Conservation (phyloP, 1,140 invertebrate species). For the Condylostylus longicornis region DNA sequence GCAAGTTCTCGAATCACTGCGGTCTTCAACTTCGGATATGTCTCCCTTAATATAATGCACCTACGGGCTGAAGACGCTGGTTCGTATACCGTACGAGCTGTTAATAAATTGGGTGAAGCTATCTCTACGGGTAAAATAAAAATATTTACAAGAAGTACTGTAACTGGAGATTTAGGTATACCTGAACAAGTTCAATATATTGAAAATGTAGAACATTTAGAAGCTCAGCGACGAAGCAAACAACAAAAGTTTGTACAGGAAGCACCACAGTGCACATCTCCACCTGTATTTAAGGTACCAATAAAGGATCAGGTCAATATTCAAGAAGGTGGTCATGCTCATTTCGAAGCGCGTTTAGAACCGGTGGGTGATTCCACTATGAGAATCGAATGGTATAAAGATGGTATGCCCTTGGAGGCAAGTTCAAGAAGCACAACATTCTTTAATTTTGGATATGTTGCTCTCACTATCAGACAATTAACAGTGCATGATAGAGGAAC, state of each 20-base stretch:
- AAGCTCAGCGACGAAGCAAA: conserved; percentile 70
- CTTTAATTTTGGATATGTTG: conserved; percentile 94
- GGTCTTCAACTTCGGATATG: conserved; percentile 96
- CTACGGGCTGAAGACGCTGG: conserved; percentile 87
- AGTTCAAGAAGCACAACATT: conserved; percentile 87
- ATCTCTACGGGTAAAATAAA: conserved; percentile 62
- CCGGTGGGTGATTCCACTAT: conserved; percentile 84
- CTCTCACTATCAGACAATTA: conserved; percentile 87
- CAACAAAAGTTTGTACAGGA: conserved; percentile 62
- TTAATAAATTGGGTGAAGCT: conserved; percentile 74
- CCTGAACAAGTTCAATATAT: conserved; percentile 87
- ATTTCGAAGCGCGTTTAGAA: conserved; percentile 89
- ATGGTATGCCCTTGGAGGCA: conserved; percentile 77
- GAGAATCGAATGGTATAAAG: conserved; percentile 89
- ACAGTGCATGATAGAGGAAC: conserved; percentile 79
- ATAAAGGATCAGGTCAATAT: conserved; percentile 79
- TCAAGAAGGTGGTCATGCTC: conserved; percentile 84
- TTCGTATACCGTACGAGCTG: conserved; percentile 77
- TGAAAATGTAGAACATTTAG: conserved; percentile 81
- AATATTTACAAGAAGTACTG: conserved; percentile 60
- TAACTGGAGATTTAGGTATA: conserved; percentile 74
- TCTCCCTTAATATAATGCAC: conserved; percentile 94
- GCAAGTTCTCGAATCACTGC: conserved; percentile 88
- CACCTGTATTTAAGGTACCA: conserved; percentile 83
- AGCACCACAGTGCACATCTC: conserved; percentile 55